Percentiles rank a stretch among this genome's conserved stretches.
Conservation (phyloP, 2,113 vertebrate genomes). For the Myiozetetes cayanensis region DNA sequence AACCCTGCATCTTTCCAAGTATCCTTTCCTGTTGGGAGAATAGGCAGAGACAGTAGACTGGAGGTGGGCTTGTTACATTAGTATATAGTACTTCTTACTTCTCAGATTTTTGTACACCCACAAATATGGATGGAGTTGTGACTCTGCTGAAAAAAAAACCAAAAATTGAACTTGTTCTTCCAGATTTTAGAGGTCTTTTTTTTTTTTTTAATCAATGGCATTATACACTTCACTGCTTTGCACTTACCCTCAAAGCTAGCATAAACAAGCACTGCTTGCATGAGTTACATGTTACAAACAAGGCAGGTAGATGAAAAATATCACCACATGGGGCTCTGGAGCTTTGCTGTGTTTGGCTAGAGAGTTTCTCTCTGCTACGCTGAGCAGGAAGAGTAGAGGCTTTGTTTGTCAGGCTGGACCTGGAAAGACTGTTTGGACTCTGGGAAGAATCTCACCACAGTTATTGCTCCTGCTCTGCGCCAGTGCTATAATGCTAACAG, state of each 20-base stretch:
- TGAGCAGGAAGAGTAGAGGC: background rate
- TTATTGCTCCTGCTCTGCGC: background rate
- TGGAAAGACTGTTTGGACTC: background rate
- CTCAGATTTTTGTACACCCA: background rate
- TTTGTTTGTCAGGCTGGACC: background rate
- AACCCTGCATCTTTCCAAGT: background rate
- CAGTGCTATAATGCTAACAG: background rate
- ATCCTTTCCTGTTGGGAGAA: background rate
- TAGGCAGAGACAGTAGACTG: background rate
- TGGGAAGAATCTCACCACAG: background rate
- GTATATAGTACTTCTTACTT: background rate
- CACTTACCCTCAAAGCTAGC: background rate
- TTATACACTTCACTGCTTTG: background rate
- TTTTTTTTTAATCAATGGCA: background rate
- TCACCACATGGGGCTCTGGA: background rate
- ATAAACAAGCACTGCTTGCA: background rate
- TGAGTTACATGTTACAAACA: fast-evolving
- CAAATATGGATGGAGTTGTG: background rate
- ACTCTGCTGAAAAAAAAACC: background rate
- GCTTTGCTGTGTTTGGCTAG: background rate
- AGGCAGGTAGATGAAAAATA: background rate
- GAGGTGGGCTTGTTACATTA: background rate
- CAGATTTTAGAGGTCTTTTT: background rate
- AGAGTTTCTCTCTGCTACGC: background rate
- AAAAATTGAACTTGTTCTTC: background rate